Conservation (phyloP, 2,113 vertebrate species). For the Progne subis region DNA sequence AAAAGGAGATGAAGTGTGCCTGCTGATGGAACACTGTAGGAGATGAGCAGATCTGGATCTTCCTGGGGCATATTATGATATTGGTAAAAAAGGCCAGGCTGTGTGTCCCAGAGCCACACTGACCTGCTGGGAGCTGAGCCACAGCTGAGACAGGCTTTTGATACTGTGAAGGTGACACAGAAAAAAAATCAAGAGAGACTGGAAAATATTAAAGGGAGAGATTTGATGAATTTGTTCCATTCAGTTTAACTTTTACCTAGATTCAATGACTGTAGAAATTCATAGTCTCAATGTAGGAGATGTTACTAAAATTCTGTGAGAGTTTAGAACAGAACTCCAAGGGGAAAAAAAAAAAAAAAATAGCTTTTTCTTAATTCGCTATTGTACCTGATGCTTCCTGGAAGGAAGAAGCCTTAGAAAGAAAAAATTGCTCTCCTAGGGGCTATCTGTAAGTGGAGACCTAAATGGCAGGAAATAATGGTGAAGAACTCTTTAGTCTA, state of each 20-base stretch:
- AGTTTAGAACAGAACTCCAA: not conserved
- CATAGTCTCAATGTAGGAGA: not conserved
- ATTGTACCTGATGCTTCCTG: not conserved
- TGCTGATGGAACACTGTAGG: fast-evolving
- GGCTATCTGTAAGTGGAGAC: not conserved
- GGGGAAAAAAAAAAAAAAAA: not conserved
- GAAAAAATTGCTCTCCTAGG: not conserved
- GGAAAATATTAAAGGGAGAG: not conserved
- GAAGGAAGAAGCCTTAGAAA: not conserved
- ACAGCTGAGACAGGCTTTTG: not conserved
- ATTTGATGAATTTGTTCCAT: not conserved
- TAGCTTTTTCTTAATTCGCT: not conserved
- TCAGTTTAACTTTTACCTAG: not conserved
- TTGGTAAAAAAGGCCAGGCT: not conserved
- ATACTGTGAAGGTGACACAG: not conserved
- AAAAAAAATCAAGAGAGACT: not conserved
- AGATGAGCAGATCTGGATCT: not conserved
- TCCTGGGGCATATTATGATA: fast-evolving
- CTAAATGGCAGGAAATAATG: not conserved
- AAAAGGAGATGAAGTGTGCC: not conserved
- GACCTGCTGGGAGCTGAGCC: not conserved
- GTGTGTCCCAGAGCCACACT: not conserved
- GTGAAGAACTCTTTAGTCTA: not conserved
- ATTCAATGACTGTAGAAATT: not conserved
- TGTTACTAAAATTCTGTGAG: not conserved